Conservation (phyloP, 2,113 vertebrate genomes). For the Seriola aureovittata region DNA sequence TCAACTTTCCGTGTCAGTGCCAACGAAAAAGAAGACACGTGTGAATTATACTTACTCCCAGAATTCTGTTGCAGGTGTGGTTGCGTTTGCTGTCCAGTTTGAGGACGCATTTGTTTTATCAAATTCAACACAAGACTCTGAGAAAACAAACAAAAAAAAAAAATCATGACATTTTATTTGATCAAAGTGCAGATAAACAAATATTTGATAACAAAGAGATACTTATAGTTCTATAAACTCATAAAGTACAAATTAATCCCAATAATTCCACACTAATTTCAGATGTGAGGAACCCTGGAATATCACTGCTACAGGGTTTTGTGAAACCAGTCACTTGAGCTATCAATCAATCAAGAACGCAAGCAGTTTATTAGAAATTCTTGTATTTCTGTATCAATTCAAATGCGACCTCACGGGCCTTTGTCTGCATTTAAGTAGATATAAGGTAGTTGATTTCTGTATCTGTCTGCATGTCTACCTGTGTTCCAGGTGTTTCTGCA, state of each 20-base stretch:
- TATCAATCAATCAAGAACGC: not conserved
- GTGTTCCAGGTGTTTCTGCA: conserved; percentile 92
- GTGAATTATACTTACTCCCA: conserved; percentile 90
- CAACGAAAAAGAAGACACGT: not conserved
- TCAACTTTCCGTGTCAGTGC: not conserved
- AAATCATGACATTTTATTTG: conserved; percentile 3
- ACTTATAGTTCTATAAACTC: not conserved
- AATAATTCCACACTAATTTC: not conserved
- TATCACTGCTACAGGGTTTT: not conserved
- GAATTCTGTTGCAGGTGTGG: conserved; percentile 91
- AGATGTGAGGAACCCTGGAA: not conserved
- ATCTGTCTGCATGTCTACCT: conserved; percentile 75
- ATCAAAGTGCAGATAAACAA: conserved; percentile 2
- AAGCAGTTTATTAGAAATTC: not conserved
- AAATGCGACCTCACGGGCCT: not conserved
- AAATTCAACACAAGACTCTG: conserved; percentile 89
- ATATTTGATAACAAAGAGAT: not conserved
- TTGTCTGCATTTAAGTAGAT: not conserved
- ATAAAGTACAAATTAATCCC: not conserved
- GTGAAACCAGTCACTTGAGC: not conserved
- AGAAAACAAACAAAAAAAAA: conserved; percentile 24
- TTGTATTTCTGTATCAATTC: not conserved
- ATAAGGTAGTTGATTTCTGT: not conserved
- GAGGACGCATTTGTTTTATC: conserved; percentile 77
- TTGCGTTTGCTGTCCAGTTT: conserved; percentile 83